Evolutionary conservation across 1,140 invertebrate genomes (phyloP).

Genomic region (Drosophila bipectinata): DNA sequence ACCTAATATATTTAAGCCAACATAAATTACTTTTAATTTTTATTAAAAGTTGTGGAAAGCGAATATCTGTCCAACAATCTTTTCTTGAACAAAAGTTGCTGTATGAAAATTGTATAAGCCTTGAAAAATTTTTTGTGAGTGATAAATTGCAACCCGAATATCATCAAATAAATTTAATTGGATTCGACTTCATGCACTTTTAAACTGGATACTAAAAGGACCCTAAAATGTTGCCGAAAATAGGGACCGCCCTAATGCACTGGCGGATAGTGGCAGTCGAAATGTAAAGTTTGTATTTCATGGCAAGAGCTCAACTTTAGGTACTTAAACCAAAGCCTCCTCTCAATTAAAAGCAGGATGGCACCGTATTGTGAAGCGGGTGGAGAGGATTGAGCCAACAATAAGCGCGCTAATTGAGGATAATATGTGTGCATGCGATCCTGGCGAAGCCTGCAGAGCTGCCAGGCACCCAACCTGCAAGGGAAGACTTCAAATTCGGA

Average conservation of each 20-base stretch:
- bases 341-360: slow-evolving; percentile 46
- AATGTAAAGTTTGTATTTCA: slow-evolving; percentile 75
- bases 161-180: no score
- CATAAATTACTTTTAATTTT: no score
- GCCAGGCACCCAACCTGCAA: slow-evolving; percentile 22
- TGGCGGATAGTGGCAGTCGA: slow-evolving; percentile 60
- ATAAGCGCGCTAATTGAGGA: slow-evolving; percentile 79
- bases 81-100: no score
- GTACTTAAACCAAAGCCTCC: slow-evolving; percentile 72
- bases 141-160: no score
- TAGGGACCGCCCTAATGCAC: background rate
- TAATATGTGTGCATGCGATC: slow-evolving; percentile 56
- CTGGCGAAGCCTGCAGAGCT: slow-evolving; percentile 13
- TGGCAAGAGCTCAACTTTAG: slow-evolving; percentile 73
- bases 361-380: background rate
- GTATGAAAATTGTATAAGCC: no score
- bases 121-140: no score
- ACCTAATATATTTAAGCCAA: background rate
- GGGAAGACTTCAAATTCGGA: slow-evolving; percentile 19
- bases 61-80: no score
- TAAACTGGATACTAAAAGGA: background rate
- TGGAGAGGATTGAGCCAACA: slow-evolving; percentile 43
- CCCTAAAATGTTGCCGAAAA: background rate
- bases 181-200: background rate
- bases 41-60: no score